Evolutionary conservation across 2,888 invertebrate species (phyloP).

Genomic region (Tanaodytes sp.): DNA sequence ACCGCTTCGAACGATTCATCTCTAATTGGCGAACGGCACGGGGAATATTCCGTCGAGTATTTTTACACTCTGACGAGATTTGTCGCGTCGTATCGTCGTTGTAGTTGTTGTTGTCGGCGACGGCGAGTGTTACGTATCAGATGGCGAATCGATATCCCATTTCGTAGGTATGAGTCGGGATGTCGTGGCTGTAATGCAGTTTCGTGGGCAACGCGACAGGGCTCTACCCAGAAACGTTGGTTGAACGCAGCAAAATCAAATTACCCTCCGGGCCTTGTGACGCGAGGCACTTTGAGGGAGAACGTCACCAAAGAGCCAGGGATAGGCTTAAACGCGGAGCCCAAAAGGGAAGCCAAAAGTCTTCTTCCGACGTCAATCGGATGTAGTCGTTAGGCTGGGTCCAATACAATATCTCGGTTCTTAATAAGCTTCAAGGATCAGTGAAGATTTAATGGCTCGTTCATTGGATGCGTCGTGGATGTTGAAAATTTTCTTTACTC

Average conservation of each 20-base stretch:
- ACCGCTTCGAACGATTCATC: constrained; percentile 22
- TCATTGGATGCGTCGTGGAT: no score
- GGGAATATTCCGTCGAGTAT: constrained; percentile 31
- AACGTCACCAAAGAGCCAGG: not conserved
- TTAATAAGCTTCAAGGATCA: constrained; percentile 53
- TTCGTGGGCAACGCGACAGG: constrained; percentile 60
- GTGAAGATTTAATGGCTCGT: constrained; percentile 36
- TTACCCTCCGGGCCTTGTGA: constrained; percentile 62
- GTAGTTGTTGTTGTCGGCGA: constrained; percentile 39
- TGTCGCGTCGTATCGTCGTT: constrained; percentile 29
- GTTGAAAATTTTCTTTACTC: no score
- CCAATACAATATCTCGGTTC: constrained; percentile 59
- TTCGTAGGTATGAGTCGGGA: constrained; percentile 66
- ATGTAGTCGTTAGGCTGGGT: constrained; percentile 60
- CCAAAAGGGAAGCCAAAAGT: constrained; percentile 54
- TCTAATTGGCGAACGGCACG: constrained; percentile 33
- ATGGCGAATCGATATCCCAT: constrained; percentile 70
- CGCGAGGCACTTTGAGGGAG: constrained; percentile 31
- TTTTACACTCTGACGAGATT: constrained; percentile 41
- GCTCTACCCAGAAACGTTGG: constrained; percentile 56
- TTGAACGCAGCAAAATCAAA: constrained; percentile 64
- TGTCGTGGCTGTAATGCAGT: constrained; percentile 66
- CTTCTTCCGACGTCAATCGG: constrained; percentile 53
- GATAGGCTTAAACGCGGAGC: constrained; percentile 1
- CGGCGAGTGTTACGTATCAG: constrained; percentile 60